These are phyloP conservation scores for Emys orbicularis DNA, from an alignment of 2,797 vertebrate genomes.

Conservation along the genomic window DNA sequence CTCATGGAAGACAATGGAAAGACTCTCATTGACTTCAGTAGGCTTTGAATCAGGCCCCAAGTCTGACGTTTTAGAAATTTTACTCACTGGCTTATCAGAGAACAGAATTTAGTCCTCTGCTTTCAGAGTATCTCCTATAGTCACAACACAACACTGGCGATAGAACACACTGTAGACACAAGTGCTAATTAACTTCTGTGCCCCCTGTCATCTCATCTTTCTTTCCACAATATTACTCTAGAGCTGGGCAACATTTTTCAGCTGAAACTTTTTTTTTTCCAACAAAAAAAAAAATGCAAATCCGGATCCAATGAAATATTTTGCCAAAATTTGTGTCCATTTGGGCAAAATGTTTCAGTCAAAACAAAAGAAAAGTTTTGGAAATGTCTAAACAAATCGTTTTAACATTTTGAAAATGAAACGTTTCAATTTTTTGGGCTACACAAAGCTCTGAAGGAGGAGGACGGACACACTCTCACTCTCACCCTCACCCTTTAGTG, in stretches of 20 bases:
- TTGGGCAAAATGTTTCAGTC: too few relatives aligned
- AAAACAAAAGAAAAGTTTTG: neutral
- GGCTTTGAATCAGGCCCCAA: neutral
- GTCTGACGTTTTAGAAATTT: neutral
- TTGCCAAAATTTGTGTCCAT: neutral
- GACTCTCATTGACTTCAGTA: accelerated
- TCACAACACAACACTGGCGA: neutral
- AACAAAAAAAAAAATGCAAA: neutral
- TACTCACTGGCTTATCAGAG: neutral
- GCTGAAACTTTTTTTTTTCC: too few relatives aligned
- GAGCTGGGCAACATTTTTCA: neutral
- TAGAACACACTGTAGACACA: neutral
- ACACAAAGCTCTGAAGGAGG: neutral
- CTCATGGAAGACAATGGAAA: neutral
- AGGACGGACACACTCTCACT: too few relatives aligned
- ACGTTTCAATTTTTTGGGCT: neutral
- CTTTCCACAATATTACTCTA: neutral
- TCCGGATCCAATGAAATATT: neutral
- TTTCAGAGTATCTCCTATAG: neutral
- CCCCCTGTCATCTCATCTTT: neutral
- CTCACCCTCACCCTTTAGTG: too few relatives aligned
- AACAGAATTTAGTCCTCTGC: neutral
- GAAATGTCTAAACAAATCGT: neutral
- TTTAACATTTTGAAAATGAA: neutral
- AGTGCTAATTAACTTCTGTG: neutral